A percentile compares a stretch with the other conserved stretches of the same genome.
phyloP scores from a whole-genome alignment of 2,797 vertebrate species.

The Bradypus variegatus region DNA sequence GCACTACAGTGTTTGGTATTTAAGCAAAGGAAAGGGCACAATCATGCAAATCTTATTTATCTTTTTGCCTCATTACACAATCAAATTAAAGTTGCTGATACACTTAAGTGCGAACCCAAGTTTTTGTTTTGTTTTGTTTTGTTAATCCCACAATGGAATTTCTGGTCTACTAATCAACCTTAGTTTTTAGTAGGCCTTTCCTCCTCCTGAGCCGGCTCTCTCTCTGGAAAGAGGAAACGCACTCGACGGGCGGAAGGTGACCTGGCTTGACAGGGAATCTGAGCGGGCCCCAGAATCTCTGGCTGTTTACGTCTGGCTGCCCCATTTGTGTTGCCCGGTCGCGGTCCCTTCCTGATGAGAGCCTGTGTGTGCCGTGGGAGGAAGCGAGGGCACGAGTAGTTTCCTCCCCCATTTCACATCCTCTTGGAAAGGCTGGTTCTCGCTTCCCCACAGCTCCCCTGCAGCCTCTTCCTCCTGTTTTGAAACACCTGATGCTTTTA shows the following conservation, averaged over 20 bases:
- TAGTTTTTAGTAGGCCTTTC: conserved; percentile 43
- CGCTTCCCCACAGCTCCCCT: not conserved
- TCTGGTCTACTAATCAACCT: conserved; percentile 65
- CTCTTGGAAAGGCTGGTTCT: not conserved
- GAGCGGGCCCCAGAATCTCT: not conserved
- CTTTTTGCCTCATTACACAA: conserved; percentile 66
- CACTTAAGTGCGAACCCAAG: conserved; percentile 43
- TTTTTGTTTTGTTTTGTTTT: conserved; percentile 43
- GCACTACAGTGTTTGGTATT: conserved; percentile 56
- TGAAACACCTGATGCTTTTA: conserved; percentile 17
- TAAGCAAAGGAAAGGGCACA: conserved; percentile 56
- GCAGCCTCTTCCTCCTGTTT: not conserved
- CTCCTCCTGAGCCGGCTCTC: conserved; percentile 29
- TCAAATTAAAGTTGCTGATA: conserved; percentile 69
- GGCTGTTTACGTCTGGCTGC: not conserved
- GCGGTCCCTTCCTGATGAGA: conserved; percentile 3
- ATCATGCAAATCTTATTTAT: conserved; percentile 63
- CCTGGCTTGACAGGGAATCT: not conserved
- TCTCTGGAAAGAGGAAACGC: conserved; percentile 58
- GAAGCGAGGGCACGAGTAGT: not conserved
- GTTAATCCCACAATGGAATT: conserved; percentile 55
- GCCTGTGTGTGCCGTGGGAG: not conserved
- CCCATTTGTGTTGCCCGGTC: not conserved
- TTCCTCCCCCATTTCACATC: not conserved
- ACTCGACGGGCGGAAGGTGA: conserved; percentile 41